Evolutionary conservation across 2,113 vertebrate genomes (phyloP).

Genomic region (Cavia porcellus): DNA sequence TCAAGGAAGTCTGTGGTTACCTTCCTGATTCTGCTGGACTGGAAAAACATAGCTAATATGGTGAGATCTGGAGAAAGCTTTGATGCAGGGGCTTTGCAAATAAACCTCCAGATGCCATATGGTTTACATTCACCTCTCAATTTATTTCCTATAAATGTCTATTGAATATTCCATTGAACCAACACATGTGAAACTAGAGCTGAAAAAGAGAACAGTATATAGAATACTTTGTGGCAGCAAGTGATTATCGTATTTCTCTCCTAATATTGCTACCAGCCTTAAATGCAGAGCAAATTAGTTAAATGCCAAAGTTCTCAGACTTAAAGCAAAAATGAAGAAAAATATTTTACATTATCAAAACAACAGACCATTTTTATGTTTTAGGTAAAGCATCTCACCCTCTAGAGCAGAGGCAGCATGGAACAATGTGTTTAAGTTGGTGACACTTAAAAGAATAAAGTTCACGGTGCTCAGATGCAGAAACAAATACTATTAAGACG

Average conservation of each 20-base stretch:
- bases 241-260: slow-evolving; percentile 95
- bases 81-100: slow-evolving; percentile 99
- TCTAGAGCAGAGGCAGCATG: slow-evolving; percentile 38
- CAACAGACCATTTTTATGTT: slow-evolving; percentile 83
- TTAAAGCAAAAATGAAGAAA: slow-evolving; percentile 86
- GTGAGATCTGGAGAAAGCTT: slow-evolving; percentile 98
- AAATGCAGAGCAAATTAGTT: slow-evolving; percentile 88
- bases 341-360: slow-evolving; percentile 88
- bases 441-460: slow-evolving; percentile 83
- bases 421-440: slow-evolving; percentile 79
- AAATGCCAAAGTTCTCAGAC: slow-evolving; percentile 88
- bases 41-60: slow-evolving; percentile 99
- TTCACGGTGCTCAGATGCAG: slow-evolving; percentile 64
- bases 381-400: slow-evolving; percentile 74
- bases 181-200: slow-evolving; percentile 96
- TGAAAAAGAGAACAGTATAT: slow-evolving; percentile 93
- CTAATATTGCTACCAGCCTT: slow-evolving; percentile 91
- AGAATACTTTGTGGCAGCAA: slow-evolving; percentile 94
- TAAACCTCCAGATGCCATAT: slow-evolving; percentile 98
- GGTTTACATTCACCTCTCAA: slow-evolving; percentile 99
- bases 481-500: slow-evolving; percentile 78
- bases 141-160: slow-evolving; percentile 99
- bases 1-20: slow-evolving; percentile 99
- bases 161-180: slow-evolving; percentile 96
- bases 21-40: slow-evolving; percentile 99